phyloP scores from a whole-genome alignment of 2,797 vertebrate genomes.

The Scomberomorus guttatus region DNA sequence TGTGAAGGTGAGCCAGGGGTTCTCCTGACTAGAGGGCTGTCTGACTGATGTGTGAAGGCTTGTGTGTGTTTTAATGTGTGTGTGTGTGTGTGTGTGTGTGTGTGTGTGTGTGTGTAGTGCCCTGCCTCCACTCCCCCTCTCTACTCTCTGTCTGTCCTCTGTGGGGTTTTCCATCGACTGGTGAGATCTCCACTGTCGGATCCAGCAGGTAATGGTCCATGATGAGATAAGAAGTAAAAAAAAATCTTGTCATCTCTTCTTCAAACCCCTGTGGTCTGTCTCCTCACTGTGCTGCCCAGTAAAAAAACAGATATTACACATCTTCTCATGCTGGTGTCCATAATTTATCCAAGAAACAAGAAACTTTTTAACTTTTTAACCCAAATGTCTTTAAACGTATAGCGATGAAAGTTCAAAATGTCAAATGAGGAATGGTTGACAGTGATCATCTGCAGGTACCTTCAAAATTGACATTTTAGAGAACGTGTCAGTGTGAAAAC shows the following conservation, averaged over 20 bases:
- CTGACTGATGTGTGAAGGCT: conserved; percentile 80
- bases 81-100: conserved; percentile 51
- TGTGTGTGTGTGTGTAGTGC: conserved; percentile 54
- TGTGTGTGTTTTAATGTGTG: conserved; percentile 21
- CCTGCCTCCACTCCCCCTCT: conserved; percentile 48
- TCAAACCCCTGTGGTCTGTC: neutral
- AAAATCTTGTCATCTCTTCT: neutral
- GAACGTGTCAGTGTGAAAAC: neutral
- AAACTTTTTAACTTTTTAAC: neutral
- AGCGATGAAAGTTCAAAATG: neutral
- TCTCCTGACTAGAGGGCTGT: conserved; percentile 86
- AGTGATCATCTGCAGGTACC: neutral
- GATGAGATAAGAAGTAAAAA: conserved; percentile 19
- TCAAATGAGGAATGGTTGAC: neutral
- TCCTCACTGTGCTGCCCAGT: neutral
- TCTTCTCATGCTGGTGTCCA: neutral
- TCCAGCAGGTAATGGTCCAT: conserved; percentile 49
- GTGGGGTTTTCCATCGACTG: conserved; percentile 79
- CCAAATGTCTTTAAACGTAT: neutral
- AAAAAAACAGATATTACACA: neutral
- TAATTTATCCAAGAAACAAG: neutral
- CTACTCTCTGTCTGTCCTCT: conserved; percentile 55
- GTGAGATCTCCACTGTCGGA: conserved; percentile 58
- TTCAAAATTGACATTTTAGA: neutral
- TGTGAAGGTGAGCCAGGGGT: conserved; percentile 89